Base-by-base conservation (phyloP, 2,113 vertebrate species). In the Pantherophis guttatus region DNA sequence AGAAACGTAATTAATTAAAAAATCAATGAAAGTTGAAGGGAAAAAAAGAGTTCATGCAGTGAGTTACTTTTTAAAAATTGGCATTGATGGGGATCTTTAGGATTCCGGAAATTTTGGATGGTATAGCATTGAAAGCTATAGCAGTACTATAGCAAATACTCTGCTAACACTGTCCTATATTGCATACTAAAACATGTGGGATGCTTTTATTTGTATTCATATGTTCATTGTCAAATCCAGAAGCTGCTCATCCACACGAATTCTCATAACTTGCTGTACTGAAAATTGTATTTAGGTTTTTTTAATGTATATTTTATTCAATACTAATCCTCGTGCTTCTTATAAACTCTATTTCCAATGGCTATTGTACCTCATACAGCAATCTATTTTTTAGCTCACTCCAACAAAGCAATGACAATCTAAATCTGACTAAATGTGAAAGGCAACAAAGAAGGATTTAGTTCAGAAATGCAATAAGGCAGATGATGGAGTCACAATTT, bases 331-430 rank as follows among this genome's bases (percentile, higher is more conserved):
- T 15, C 17, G 1, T 55, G 21, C 52, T 91, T 85, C 33, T 26
- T 57, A 33, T 81, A 55, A 87, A n/a, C 44, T 59, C 55, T 52
- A 23, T 86, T n/a, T 62, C 12, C 15, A 17, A 87, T 3, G 29
- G 29, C 39, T 86, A 52, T 6, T 91, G 26, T n/a, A 86, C 12
- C 0, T 58, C 19, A 26, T 62, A 62, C 0, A 0, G 17, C 44
- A 93, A 65, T 12, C 21, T 96, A 93, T 91, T 95, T 92, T 96
- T 96, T 48, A 59, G 29, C 44, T 87, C 24, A 48, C 50, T 95
- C 91, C 94, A 96, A 94, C 89, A 93, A 93, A 96, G 95, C 93
- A 62, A 23, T 90, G 58, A 52, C 24, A 62, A 19, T n/a, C 59
- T 54, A 89, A 96, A 87, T 23, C 88, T 9, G 33, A 89, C 44